Evolutionary conservation across 2,888 invertebrate genomes (phyloP).

Genomic region (Galerucella pusilla): DNA sequence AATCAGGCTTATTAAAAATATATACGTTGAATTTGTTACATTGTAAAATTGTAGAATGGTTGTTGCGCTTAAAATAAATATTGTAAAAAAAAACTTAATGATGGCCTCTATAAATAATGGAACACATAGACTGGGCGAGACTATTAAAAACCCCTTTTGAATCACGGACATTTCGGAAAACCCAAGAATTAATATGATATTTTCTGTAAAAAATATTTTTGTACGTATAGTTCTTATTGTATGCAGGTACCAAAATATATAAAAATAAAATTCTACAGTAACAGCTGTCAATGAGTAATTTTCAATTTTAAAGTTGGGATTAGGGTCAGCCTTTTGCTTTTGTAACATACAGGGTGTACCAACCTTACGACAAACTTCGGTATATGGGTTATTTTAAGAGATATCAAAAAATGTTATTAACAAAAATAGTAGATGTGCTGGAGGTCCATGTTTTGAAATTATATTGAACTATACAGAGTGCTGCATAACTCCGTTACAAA

Average conservation of each 20-base stretch:
- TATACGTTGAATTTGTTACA: slow-evolving; percentile 48
- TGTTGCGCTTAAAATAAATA: slow-evolving; percentile 49
- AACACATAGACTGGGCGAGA: slow-evolving; percentile 24
- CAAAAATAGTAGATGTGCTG: no score
- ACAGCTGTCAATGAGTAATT: no score
- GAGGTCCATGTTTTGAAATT: no score
- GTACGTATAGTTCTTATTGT: neutral
- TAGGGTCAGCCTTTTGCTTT: no score
- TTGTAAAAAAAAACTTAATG: slow-evolving; percentile 40
- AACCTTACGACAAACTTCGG: no score
- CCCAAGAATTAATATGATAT: slow-evolving; percentile 45
- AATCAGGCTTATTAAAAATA: slow-evolving; percentile 48
- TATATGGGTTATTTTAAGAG: no score
- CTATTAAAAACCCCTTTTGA: slow-evolving; percentile 18
- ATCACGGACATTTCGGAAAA: slow-evolving; percentile 48
- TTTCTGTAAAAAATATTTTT: neutral
- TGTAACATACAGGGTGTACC: no score
- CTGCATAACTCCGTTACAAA: no score
- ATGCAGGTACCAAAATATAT: neutral
- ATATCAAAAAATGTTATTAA: no score
- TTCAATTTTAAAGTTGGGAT: no score
- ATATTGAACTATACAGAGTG: no score
- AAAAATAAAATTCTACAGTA: no score
- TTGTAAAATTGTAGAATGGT: slow-evolving; percentile 50
- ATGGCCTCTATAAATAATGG: slow-evolving; percentile 46